Base-by-base conservation (phyloP, 2,113 vertebrate genomes). In the Psephotus haematonotus region DNA sequence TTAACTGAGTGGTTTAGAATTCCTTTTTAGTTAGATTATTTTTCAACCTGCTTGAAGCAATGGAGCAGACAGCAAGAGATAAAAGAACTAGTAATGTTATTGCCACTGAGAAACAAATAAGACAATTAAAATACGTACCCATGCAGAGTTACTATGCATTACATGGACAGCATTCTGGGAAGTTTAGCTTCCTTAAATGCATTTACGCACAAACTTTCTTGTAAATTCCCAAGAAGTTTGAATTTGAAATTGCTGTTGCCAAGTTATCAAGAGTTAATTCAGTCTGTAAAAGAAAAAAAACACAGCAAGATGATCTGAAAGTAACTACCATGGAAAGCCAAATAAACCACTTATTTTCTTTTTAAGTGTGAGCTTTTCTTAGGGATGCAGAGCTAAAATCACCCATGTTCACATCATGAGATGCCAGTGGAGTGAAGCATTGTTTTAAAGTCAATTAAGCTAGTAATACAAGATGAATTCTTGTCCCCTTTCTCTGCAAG, bases 21-120 rank as follows among this genome's bases (percentile, higher is more conserved):
- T 92, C 70, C 33, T 86, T 94, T 96, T 86, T 82, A 81, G 88
- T 91, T 82, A 89, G 86, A 86, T 86, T 77, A 77, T 91, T 91
- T 90, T 81, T 80, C 78, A 95, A 52, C 68, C 55, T 91, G 74
- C 77, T 88, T 89, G 86, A 82, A 96, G 67, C 86, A 90, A 71
- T 94, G 60, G 80, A 93, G 23, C 87, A 93, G 90, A 83, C 62
- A 90, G 81, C 44, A 87, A 92, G 80, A 92, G 86, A 95, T 92
- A 92, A 94, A 92, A 93, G 35, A 96, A 89, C 77, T 86, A 83
- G 70, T 79, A 93, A 97, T 86, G 91, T 86, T 91, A 88, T 91
- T 96, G 86, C 83, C 82, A 84, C 68, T 65, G 64, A 76, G 91
- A 93, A 96, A 91, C 64, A 92, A 94, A 93, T 87, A 96, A 96